Conservation (phyloP, 2,888 invertebrate genomes). For the Thecocarcelia acutangulata region DNA sequence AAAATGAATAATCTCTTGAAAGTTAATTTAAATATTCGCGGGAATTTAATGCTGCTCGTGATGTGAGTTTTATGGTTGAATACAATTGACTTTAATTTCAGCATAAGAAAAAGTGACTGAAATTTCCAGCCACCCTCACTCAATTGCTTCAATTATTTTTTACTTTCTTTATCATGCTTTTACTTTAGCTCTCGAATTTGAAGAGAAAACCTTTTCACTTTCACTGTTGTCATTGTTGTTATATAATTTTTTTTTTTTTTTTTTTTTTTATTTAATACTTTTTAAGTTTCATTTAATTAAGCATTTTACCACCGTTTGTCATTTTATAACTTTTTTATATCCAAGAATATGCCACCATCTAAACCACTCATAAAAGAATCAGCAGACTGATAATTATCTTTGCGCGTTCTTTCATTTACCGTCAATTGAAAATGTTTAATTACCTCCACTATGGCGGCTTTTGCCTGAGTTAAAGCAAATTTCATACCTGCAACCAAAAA, state of each 20-base stretch:
- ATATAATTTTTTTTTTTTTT: not conserved
- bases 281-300: constrained; percentile 42
- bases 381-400: constrained; percentile 67
- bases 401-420: constrained; percentile 67
- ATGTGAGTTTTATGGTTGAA: too few species aligned
- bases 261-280: not conserved
- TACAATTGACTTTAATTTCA: too few species aligned
- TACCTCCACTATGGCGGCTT: constrained; percentile 69
- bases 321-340: constrained; percentile 57
- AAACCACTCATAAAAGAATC: constrained; percentile 69
- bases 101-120: too few species aligned
- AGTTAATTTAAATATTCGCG: too few species aligned
- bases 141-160: not conserved
- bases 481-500: constrained; percentile 66
- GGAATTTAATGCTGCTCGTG: too few species aligned
- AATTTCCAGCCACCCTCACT: constrained; percentile 6
- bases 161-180: too few species aligned
- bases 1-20: too few species aligned
- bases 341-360: constrained; percentile 69
- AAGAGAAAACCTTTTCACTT: not conserved
- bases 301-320: constrained; percentile 14
- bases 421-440: constrained; percentile 70
- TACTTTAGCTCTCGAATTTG: too few species aligned
- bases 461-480: constrained; percentile 68
- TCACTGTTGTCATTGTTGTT: not conserved